These are phyloP conservation scores for Clunio marinus DNA, from an alignment of 2,888 invertebrate species.

Conservation along the genomic window DNA sequence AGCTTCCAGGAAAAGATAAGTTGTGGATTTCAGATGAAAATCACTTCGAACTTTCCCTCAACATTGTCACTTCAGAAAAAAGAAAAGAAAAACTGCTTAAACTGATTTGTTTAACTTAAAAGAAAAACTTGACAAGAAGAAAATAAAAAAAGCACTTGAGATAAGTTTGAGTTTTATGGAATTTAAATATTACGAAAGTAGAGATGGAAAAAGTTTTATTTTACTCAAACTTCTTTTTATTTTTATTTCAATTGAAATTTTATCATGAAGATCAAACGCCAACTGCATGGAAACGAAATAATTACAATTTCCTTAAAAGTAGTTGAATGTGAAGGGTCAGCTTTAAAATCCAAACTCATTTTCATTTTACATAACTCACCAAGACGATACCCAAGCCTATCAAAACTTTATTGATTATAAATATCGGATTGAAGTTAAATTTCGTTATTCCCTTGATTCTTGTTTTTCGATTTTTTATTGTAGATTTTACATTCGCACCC, in stretches of 20 bases:
- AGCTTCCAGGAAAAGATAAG: no score
- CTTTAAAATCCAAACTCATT: no score
- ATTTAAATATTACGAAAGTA: conserved; percentile 18
- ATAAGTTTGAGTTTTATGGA: conserved; percentile 24
- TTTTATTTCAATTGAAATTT: background rate
- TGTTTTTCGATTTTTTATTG: no score
- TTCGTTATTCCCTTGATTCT: no score
- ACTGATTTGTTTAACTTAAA: conserved; percentile 9
- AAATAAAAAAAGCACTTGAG: background rate
- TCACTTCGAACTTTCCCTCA: background rate
- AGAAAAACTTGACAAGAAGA: background rate
- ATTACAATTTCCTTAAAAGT: background rate
- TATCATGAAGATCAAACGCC: background rate
- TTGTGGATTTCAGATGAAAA: no score
- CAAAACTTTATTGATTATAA: no score
- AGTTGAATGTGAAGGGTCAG: background rate
- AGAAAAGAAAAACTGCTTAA: background rate
- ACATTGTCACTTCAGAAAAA: background rate
- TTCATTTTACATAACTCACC: no score
- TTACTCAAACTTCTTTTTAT: background rate
- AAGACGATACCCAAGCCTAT: no score
- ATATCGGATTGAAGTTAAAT: no score
- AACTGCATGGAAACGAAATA: conserved; percentile 20
- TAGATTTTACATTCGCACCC: conserved; percentile 21
- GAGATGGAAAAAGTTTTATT: conserved; percentile 35